phyloP scores from a whole-genome alignment of 2,888 invertebrate species.

The Oxyscelio sp. region DNA sequence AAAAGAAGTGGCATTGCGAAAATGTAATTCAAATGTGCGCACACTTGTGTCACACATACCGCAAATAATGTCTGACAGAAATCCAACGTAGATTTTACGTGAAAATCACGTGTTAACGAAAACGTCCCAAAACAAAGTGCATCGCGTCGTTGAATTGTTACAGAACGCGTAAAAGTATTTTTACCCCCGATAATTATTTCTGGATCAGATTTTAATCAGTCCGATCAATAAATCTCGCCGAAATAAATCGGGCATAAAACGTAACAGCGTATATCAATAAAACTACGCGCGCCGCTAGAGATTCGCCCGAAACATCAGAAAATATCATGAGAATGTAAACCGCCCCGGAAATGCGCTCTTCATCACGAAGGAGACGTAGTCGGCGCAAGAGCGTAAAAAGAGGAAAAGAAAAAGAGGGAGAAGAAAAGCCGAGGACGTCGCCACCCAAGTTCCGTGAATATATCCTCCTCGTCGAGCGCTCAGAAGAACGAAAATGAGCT shows the following conservation, averaged over 20 bases:
- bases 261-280: slow-evolving; percentile 36
- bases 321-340: slow-evolving; percentile 66
- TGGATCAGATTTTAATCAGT: slow-evolving; percentile 12
- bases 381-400: slow-evolving; percentile 37
- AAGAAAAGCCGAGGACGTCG: slow-evolving; percentile 67
- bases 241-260: slow-evolving; percentile 46
- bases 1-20: not conserved
- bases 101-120: too few species aligned
- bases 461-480: slow-evolving; percentile 69
- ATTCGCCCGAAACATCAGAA: slow-evolving; percentile 45
- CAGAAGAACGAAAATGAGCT: slow-evolving; percentile 83
- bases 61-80: too few species aligned
- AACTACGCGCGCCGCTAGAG: not conserved
- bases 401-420: slow-evolving; percentile 54
- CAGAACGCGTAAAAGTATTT: not conserved
- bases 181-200: not conserved
- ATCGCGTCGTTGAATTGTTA: too few species aligned
- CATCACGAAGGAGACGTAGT: slow-evolving; percentile 61
- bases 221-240: slow-evolving; percentile 16
- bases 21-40: not conserved
- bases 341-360: slow-evolving; percentile 75
- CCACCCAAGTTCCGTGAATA: slow-evolving; percentile 72
- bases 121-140: too few species aligned
- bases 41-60: not conserved
- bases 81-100: too few species aligned